A percentile compares a stretch with the other conserved stretches of the same genome.
phyloP scores from a whole-genome alignment of 2,113 vertebrate genomes.

The Burhinus bistriatus region DNA sequence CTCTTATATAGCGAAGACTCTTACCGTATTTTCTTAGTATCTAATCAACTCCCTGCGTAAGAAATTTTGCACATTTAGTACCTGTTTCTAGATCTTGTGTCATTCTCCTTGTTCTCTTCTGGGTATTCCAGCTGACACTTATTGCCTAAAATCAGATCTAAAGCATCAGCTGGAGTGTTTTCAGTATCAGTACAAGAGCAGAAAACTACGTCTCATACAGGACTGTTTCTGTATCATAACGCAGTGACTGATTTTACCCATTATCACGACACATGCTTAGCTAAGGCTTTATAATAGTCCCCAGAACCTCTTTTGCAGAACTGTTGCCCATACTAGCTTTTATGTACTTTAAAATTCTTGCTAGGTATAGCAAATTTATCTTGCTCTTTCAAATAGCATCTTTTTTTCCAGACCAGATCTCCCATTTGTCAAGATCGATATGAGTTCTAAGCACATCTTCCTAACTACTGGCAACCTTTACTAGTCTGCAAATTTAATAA shows the following conservation, averaged over 20 bases:
- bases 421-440: not conserved
- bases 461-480: not conserved
- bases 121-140: not conserved
- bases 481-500: not conserved
- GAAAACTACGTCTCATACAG: not conserved
- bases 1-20: not conserved
- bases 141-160: not conserved
- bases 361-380: not conserved
- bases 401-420: not conserved
- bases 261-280: not conserved
- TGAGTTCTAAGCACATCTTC: not conserved
- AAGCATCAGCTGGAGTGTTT: not conserved
- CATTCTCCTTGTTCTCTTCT: not conserved
- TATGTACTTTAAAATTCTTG: not conserved
- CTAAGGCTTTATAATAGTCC: not conserved
- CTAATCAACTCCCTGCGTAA: not conserved
- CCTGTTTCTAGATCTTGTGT: not conserved
- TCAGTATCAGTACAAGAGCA: not conserved
- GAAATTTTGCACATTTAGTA: not conserved
- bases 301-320: not conserved
- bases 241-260: not conserved
- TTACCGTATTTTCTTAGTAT: not conserved
- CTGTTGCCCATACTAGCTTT: not conserved
- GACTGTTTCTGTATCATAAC: not conserved
- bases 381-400: not conserved